These are phyloP conservation scores for Spizaetus ornatus DNA, from an alignment of 2,113 vertebrate genomes.

Conservation along the genomic window DNA sequence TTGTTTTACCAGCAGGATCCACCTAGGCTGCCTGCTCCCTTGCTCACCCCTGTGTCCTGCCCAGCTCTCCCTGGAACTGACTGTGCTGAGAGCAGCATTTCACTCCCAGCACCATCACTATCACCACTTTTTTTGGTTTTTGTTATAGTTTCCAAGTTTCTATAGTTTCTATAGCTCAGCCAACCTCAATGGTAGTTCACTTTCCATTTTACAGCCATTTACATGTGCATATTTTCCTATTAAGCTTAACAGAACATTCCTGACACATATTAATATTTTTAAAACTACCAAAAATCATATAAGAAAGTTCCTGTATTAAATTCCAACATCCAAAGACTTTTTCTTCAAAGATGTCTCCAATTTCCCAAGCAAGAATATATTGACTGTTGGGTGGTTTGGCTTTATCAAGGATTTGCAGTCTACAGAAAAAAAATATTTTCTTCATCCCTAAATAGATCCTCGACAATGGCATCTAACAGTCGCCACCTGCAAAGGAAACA, in stretches of 20 bases:
- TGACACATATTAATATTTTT: neutral
- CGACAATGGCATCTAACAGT: slow-evolving; percentile 56
- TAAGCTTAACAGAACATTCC: neutral
- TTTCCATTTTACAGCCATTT: neutral
- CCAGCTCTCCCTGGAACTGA: neutral
- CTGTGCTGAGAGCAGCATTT: neutral
- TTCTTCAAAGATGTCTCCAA: neutral
- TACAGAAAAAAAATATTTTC: neutral
- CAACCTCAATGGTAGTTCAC: neutral
- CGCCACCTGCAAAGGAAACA: slow-evolving; percentile 51
- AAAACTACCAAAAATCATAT: neutral
- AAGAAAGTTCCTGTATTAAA: neutral
- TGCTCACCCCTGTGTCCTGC: neutral
- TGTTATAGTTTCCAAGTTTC: neutral
- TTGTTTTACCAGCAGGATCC: neutral
- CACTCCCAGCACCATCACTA: neutral
- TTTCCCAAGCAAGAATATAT: neutral
- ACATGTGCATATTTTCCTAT: neutral
- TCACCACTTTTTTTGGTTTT: neutral
- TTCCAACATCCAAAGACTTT: neutral
- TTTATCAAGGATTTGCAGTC: neutral
- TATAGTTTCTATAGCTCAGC: neutral
- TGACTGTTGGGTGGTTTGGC: neutral
- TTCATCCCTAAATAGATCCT: slow-evolving; percentile 68
- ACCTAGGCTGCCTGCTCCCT: neutral